Evolutionary conservation across 53 echinoderm and acorn worm genomes (phyloP), one percentile per base, ranked within the genome.

Genomic region (Zoroaster sp.): DNA sequence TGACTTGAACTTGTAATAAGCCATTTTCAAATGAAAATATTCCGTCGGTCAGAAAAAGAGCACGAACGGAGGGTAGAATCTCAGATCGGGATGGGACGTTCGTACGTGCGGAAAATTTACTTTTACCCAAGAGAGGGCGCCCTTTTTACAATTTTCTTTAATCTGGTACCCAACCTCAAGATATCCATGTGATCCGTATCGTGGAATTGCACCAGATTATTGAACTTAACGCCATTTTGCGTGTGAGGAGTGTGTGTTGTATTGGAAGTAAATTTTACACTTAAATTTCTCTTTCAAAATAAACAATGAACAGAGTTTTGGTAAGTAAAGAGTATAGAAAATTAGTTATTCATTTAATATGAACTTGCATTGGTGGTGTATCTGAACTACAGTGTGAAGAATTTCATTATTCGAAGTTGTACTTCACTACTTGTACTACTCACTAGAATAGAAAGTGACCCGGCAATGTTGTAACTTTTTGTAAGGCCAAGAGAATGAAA

Each of bases 1-100:
- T 21, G 92, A 51, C 63, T 76, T 94, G 41, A 77, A 92, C 40
- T 82, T 94, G 76, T 87, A n/a, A n/a, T n/a, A 94, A 8, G 94
- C 89, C 94, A 94, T 94, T 53, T 86, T 91, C 28, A 25, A 8
- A 59, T 21, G 21, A 11, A 59, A 59, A 9, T 28, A 1, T 59
- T 59, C 30, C 28, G 63, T 9, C 63, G 21, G 21, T 25, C 21
- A 59, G 25, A 8, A 9, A 59, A 59, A 11, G 63, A 59, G 28
- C 21, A 28, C 63, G 11, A 59, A 25, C 0, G 9, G 21, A 59
- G 2, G 6, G 55, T 7, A 6, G 12, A 21, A 20, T 55, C 6
- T 55, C n/a, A n/a, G 25, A 23, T 1, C 45, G n/a, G 11, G 1
- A 52, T 4, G 11, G 17, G 52, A 14, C 21, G 23, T 59, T 59